Percentiles rank a stretch among this genome's conserved stretches.
These are phyloP conservation scores for Heliconius ethilla DNA, from an alignment of 2,888 invertebrate genomes.

Conservation along the genomic window DNA sequence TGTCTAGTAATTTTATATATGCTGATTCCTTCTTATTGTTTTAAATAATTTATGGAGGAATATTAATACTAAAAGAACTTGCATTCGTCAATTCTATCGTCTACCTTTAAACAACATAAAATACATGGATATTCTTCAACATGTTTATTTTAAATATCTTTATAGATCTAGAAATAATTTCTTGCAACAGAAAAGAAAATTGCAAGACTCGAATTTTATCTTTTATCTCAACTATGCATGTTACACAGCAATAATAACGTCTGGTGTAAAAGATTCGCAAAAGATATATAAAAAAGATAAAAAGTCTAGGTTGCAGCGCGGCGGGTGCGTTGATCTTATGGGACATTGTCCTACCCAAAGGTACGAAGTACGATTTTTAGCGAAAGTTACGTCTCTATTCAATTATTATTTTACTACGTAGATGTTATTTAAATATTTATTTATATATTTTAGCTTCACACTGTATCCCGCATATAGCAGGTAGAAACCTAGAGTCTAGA, in stretches of 20 bases:
- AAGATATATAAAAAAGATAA: slow-evolving; percentile 15
- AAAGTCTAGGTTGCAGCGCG: slow-evolving; percentile 3
- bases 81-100: not conserved
- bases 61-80: no score
- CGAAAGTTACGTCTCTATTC: not conserved
- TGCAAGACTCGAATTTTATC: not conserved
- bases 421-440: no score
- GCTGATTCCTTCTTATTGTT: no score
- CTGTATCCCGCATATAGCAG: no score
- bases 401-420: not conserved
- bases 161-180: not conserved
- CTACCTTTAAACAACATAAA: not conserved
- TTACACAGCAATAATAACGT: slow-evolving; percentile 4
- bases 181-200: not conserved
- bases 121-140: not conserved
- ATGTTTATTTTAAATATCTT: not conserved
- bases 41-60: no score
- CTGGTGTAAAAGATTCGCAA: slow-evolving; percentile 14
- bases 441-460: no score
- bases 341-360: slow-evolving; percentile 13
- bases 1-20: no score
- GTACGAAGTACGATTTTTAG: not conserved
- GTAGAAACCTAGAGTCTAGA: no score
- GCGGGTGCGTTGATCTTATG: slow-evolving; percentile 8
- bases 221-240: not conserved